These are phyloP conservation scores for Drosophila melanica DNA, from an alignment of 1,140 invertebrate genomes.

Conservation along the genomic window DNA sequence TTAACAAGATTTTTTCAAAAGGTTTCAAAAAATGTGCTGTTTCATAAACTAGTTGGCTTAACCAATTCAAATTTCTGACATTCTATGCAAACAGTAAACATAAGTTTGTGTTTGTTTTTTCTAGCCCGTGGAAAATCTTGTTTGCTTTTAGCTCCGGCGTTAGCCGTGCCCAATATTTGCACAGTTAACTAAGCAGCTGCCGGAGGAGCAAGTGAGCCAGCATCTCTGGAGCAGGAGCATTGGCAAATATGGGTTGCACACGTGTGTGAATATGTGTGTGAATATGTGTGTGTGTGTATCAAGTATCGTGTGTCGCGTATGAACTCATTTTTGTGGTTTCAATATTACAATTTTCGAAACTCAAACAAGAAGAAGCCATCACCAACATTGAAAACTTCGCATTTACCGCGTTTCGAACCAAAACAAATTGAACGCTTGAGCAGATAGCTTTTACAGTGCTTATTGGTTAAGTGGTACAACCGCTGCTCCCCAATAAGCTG, in stretches of 20 bases:
- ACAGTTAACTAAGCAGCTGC: slow-evolving; percentile 43
- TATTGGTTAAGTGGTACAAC: slow-evolving; percentile 24
- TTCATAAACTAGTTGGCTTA: neutral
- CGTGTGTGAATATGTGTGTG: neutral
- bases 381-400: slow-evolving; percentile 36
- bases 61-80: slow-evolving; percentile 17
- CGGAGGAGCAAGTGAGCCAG: neutral
- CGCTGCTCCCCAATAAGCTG: neutral
- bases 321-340: slow-evolving; percentile 47
- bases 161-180: slow-evolving; percentile 58
- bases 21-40: slow-evolving; percentile 1
- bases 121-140: slow-evolving; percentile 40
- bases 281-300: slow-evolving; percentile 11
- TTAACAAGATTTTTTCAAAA: neutral
- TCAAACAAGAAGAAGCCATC: slow-evolving; percentile 39
- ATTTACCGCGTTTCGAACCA: slow-evolving; percentile 14
- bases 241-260: neutral
- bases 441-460: slow-evolving; percentile 43
- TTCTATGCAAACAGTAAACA: slow-evolving; percentile 20
- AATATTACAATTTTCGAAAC: slow-evolving; percentile 47
- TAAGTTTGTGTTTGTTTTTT: neutral
- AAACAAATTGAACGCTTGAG: slow-evolving; percentile 37
- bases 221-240: neutral
- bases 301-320: slow-evolving; percentile 26
- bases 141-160: slow-evolving; percentile 42